Percentiles rank a stretch among this genome's conserved stretches.
Conservation (phyloP, 2,888 invertebrate species). For the Thumatha senex region DNA sequence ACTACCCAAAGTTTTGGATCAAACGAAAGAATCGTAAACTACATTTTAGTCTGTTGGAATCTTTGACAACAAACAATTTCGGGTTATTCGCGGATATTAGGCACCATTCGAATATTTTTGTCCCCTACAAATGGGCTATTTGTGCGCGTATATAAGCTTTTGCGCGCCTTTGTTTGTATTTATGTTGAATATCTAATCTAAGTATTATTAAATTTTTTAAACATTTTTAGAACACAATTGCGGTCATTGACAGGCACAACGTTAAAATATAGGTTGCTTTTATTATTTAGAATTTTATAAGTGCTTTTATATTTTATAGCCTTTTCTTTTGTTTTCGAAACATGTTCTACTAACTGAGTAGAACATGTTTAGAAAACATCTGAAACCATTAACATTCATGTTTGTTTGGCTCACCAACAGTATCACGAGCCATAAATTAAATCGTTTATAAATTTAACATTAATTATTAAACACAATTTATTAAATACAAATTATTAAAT, state of each 20-base stretch:
- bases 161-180: slow-evolving; percentile 14
- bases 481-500: too few species aligned
- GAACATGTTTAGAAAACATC: too few species aligned
- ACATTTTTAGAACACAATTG: slow-evolving; percentile 1
- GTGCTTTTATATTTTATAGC: neutral
- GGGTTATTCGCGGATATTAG: slow-evolving; percentile 26
- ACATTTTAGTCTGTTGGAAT: slow-evolving; percentile 16
- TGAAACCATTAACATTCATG: too few species aligned
- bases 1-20: neutral
- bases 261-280: too few species aligned
- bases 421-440: too few species aligned
- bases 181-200: slow-evolving; percentile 12
- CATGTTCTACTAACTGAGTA: too few species aligned
- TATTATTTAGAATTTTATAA: neutral
- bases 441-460: too few species aligned
- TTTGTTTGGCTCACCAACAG: too few species aligned
- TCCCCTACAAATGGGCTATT: slow-evolving; percentile 18
- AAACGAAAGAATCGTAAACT: too few species aligned
- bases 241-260: neutral
- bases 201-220: slow-evolving; percentile 12
- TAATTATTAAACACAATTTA: too few species aligned
- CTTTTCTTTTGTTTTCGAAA: too few species aligned
- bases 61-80: slow-evolving; percentile 21
- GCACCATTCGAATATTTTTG: slow-evolving; percentile 25
- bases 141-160: slow-evolving; percentile 9